Conservation (phyloP, 2,113 vertebrate genomes). For the Ranitomeya imitator region DNA sequence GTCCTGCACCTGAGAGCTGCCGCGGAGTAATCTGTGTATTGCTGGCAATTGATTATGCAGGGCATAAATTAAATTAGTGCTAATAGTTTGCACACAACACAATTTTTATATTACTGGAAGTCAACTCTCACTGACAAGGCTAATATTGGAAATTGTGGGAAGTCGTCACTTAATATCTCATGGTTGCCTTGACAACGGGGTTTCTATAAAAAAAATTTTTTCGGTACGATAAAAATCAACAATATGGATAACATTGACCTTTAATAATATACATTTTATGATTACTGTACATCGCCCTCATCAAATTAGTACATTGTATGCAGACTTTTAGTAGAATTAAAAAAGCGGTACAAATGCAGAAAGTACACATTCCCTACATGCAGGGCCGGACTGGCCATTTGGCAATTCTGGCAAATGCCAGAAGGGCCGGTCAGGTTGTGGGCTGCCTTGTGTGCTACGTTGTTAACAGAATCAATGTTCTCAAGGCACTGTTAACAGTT, state of each 20-base stretch:
- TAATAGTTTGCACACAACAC: conserved; percentile 23
- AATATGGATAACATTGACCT: conserved; percentile 52
- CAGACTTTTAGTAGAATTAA: conserved; percentile 56
- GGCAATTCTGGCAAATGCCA: no score
- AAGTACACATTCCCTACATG: background rate
- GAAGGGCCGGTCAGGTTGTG: no score
- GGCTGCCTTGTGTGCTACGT: no score
- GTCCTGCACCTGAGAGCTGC: background rate
- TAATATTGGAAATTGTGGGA: background rate
- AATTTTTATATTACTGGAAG: conserved; percentile 4
- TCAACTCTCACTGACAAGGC: background rate
- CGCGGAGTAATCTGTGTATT: background rate
- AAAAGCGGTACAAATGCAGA: background rate
- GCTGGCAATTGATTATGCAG: conserved; percentile 2
- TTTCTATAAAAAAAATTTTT: conserved; percentile 30
- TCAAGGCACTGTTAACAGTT: no score
- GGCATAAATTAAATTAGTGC: conserved; percentile 12
- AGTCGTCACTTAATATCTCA: conserved; percentile 53
- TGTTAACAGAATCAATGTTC: no score
- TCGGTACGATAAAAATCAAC: conserved; percentile 40
- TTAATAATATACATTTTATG: conserved; percentile 65
- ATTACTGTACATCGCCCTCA: conserved; percentile 62
- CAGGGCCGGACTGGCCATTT: no score
- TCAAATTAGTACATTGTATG: conserved; percentile 59
- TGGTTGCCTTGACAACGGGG: conserved; percentile 43